phyloP scores from a whole-genome alignment of 2,888 invertebrate species.

The Synanthedon tipuliformis region DNA sequence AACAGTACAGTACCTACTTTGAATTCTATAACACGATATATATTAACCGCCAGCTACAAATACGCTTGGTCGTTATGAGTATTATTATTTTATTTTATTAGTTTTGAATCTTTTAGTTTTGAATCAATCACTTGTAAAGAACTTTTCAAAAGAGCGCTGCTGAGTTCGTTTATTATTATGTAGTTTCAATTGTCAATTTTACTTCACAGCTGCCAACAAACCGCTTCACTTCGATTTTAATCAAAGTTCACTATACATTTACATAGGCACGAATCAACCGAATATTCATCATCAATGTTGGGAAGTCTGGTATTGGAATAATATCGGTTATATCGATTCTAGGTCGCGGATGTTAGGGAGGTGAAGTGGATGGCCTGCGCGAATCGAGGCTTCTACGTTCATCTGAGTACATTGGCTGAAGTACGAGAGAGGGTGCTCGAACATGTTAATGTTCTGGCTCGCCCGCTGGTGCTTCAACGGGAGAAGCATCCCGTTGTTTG shows the following conservation, averaged over 20 bases:
- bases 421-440: conserved; percentile 96
- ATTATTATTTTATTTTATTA: no score
- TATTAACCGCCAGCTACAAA: no score
- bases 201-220: conserved; percentile 13
- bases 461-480: conserved; percentile 90
- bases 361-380: conserved; percentile 99
- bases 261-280: conserved; percentile 10
- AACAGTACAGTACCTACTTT: no score
- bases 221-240: conserved; percentile 14
- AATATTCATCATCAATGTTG: not conserved
- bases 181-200: not conserved
- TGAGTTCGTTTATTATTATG: not conserved
- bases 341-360: conserved; percentile 89
- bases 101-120: not conserved
- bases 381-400: conserved; percentile 96
- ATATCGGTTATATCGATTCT: conserved; percentile 9
- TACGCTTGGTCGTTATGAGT: no score
- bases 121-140: not conserved
- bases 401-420: conserved; percentile 95
- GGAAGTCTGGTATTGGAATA: not conserved
- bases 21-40: no score
- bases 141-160: not conserved
- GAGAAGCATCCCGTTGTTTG: conserved; percentile 92
- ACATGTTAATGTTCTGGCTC: conserved; percentile 96
- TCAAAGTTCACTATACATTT: conserved; percentile 2